Conservation (phyloP, 2,113 vertebrate species). For the Urocolius indicus region DNA sequence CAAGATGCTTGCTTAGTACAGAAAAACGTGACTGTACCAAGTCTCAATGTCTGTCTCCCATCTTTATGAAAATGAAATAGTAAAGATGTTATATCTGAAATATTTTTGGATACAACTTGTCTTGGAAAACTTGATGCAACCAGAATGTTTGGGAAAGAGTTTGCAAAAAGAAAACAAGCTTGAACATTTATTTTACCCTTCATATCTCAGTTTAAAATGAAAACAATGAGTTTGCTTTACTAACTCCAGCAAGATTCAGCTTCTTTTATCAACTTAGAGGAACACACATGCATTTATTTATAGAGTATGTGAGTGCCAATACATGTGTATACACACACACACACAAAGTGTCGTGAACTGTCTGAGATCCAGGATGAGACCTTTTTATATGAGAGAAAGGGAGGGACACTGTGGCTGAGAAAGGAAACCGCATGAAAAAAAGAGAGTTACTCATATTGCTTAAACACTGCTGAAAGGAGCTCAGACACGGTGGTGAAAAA, state of each 20-base stretch:
- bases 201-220: not conserved
- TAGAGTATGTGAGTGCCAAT: not conserved
- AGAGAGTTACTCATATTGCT: not conserved
- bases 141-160: not conserved
- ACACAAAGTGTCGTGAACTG: not conserved
- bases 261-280: not conserved
- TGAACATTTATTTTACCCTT: not conserved
- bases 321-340: not conserved
- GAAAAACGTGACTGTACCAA: not conserved
- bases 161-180: not conserved
- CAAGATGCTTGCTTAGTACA: not conserved
- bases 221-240: not conserved
- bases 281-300: not conserved
- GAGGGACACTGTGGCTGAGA: not conserved
- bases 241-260: not conserved
- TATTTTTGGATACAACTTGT: not conserved
- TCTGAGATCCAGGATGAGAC: not conserved
- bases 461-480: not conserved
- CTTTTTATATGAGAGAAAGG: not conserved
- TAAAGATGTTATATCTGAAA: not conserved
- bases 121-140: not conserved
- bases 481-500: not conserved
- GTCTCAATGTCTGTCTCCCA: not conserved
- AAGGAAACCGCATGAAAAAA: not conserved
- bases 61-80: not conserved